Evolutionary conservation across 2,113 vertebrate species (phyloP).

Genomic region (Macrotis lagotis): DNA sequence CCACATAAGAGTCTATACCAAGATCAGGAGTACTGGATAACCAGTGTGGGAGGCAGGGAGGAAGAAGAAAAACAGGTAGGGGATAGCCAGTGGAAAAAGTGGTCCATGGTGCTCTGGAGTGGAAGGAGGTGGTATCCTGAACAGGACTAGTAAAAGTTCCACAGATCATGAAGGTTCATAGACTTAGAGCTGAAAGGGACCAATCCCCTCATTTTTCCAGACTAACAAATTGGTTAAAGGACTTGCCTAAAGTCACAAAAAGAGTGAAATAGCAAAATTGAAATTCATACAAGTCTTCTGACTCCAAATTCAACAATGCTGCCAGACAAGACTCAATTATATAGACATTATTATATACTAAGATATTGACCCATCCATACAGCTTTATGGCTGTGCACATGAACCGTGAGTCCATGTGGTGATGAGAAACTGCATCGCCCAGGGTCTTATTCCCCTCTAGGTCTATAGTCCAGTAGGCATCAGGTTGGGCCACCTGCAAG

Average conservation of each 20-base stretch:
- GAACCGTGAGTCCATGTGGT: background rate
- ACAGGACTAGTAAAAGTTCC: slow-evolving; percentile 65
- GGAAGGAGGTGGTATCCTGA: slow-evolving; percentile 70
- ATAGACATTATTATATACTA: background rate
- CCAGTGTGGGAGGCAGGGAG: background rate
- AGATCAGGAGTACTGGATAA: background rate
- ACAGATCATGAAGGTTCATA: background rate
- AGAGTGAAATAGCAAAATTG: background rate
- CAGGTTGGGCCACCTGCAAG: background rate
- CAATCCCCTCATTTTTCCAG: background rate
- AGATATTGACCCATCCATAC: background rate
- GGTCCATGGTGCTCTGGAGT: slow-evolving; percentile 22
- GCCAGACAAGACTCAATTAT: background rate
- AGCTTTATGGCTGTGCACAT: background rate
- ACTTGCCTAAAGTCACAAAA: background rate
- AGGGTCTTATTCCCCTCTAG: background rate
- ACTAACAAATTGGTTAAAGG: background rate
- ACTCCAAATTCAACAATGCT: background rate
- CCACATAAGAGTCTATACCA: slow-evolving; percentile 4
- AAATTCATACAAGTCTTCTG: background rate
- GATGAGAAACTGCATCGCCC: background rate
- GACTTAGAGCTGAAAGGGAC: background rate
- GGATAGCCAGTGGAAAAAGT: background rate
- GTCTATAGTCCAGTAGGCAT: background rate
- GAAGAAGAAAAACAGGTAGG: background rate